Conservation (phyloP, 1,140 invertebrate species). For the Cyclargus thomasi region DNA sequence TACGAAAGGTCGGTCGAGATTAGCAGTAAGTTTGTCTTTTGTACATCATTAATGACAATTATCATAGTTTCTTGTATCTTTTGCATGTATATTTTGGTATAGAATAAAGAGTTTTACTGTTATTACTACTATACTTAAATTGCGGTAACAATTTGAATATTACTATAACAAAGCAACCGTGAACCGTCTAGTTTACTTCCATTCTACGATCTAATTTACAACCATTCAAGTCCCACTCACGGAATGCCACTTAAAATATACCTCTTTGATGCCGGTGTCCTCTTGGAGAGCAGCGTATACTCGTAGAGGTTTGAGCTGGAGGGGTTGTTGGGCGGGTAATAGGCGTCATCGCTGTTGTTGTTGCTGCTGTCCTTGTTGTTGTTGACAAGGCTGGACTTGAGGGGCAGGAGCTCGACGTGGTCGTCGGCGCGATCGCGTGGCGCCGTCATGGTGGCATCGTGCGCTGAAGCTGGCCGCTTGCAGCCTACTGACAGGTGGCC, state of each 20-base stretch:
- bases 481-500: conserved; percentile 57
- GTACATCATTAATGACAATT: too few relatives aligned
- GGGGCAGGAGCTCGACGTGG: conserved; percentile 61
- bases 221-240: too few relatives aligned
- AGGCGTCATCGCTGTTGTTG: conserved; percentile 54
- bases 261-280: conserved; percentile 71
- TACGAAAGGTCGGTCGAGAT: too few relatives aligned
- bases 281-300: conserved; percentile 66
- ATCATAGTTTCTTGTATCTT: too few relatives aligned
- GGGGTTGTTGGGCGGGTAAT: conserved; percentile 58
- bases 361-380: conserved; percentile 60
- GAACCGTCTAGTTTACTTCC: too few relatives aligned
- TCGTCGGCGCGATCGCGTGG: conserved; percentile 54
- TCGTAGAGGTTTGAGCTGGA: conserved; percentile 63
- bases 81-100: too few relatives aligned
- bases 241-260: conserved; percentile 26
- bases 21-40: too few relatives aligned
- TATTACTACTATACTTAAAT: too few relatives aligned
- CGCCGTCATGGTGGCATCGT: conserved; percentile 59
- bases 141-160: too few relatives aligned
- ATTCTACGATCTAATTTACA: too few relatives aligned
- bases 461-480: conserved; percentile 49
- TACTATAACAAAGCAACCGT: too few relatives aligned
- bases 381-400: conserved; percentile 67
- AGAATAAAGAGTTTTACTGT: too few relatives aligned